Evolutionary conservation across 2,888 invertebrate species (phyloP).

Genomic region (Agonum fuliginosum): DNA sequence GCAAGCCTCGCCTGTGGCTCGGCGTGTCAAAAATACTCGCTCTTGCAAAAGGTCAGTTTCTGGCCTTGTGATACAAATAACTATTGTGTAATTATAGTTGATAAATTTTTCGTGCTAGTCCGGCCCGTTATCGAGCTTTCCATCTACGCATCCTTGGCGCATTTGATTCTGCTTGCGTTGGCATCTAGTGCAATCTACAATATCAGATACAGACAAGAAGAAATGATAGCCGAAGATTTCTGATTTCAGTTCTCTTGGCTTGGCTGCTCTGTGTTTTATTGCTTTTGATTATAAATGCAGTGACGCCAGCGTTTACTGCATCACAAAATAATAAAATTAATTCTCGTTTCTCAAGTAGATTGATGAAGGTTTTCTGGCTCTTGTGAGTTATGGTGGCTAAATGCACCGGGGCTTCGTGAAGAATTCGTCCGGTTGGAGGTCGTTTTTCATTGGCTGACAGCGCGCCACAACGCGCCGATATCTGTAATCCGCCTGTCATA

Average conservation of each 20-base stretch:
- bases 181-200: not conserved
- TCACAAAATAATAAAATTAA: conserved; percentile 19
- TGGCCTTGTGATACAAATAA: too few relatives aligned
- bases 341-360: conserved; percentile 7
- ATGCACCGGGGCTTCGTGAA: conserved; percentile 1
- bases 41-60: too few relatives aligned
- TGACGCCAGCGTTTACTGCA: not conserved
- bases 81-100: too few relatives aligned
- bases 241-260: not conserved
- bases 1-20: too few relatives aligned
- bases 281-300: conserved; percentile 31
- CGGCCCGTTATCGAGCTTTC: not conserved
- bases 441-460: conserved; percentile 23
- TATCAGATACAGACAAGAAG: conserved; percentile 42
- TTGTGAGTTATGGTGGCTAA: conserved; percentile 5
- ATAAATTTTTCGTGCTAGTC: too few relatives aligned
- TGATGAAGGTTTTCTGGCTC: not conserved
- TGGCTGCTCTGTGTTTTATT: conserved; percentile 1
- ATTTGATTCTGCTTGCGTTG: conserved; percentile 40
- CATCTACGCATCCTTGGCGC: not conserved
- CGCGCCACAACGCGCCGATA: conserved; percentile 16
- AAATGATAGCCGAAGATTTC: conserved; percentile 12
- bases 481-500: conserved; percentile 31
- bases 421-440: conserved; percentile 18
- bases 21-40: too few relatives aligned